Conservation (phyloP, 2,888 invertebrate species). For the Petrolisthes cinctipes region DNA sequence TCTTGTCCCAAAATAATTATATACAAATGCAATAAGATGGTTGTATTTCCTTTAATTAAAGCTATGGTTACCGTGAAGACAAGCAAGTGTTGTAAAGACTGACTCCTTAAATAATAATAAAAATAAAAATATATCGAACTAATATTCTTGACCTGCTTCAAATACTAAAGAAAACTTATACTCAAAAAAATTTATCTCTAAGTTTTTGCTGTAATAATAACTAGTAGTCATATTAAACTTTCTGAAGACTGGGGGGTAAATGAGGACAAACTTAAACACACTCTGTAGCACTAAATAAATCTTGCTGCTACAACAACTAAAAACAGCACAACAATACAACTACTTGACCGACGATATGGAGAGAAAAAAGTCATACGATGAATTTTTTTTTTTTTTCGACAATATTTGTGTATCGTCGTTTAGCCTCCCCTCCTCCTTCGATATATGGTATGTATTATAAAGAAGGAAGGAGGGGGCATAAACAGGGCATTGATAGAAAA, state of each 20-base stretch:
- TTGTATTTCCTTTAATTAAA: not conserved
- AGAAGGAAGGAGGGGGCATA: not conserved
- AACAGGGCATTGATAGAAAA: not conserved
- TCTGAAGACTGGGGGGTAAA: slow-evolving; percentile 6
- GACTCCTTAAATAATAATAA: slow-evolving; percentile 4
- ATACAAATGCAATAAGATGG: not conserved
- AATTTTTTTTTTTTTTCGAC: not conserved
- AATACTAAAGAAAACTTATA: not conserved
- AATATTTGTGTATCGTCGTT: not conserved
- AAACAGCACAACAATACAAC: slow-evolving; percentile 23
- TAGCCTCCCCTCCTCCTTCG: not conserved
- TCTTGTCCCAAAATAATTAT: no score
- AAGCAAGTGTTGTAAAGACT: slow-evolving; percentile 20
- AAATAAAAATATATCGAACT: not conserved
- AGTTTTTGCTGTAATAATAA: not conserved
- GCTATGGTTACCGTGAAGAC: slow-evolving; percentile 24
- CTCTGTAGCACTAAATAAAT: slow-evolving; percentile 45
- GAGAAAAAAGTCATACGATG: not conserved
- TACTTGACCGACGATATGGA: slow-evolving; percentile 45
- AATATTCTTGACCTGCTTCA: not conserved
- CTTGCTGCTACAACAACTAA: slow-evolving; percentile 61
- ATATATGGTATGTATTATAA: not conserved
- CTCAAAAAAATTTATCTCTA: not conserved
- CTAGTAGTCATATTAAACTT: slow-evolving; percentile 1
- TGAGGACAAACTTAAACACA: slow-evolving; percentile 25